These are phyloP conservation scores for Apamea sordens DNA, from an alignment of 2,888 invertebrate species.

Conservation along the genomic window DNA sequence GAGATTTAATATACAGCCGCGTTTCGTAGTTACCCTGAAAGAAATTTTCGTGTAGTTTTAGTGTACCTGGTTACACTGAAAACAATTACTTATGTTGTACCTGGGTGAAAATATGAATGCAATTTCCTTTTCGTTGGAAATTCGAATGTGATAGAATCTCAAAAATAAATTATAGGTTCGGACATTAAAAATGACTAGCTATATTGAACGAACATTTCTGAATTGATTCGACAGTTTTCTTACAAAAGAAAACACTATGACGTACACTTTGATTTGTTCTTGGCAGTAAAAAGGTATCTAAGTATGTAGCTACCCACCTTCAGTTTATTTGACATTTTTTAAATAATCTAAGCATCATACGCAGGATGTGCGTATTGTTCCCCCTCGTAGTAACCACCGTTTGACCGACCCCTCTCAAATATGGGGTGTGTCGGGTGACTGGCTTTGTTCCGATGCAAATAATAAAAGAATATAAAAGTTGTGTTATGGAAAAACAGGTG, in stretches of 20 bases:
- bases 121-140: background rate
- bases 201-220: too few relatives aligned
- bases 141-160: background rate
- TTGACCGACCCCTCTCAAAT: background rate
- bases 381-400: background rate
- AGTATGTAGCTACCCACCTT: background rate
- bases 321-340: background rate
- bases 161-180: background rate
- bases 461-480: background rate
- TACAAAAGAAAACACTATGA: background rate
- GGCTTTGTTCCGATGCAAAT: background rate
- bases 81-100: background rate
- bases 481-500: background rate
- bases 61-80: background rate
- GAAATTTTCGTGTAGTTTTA: background rate
- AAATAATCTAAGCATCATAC: background rate
- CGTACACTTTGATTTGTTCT: background rate
- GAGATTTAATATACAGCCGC: conserved; percentile 9
- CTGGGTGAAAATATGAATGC: background rate
- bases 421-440: background rate
- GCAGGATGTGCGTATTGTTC: background rate
- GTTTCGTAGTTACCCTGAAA: background rate
- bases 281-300: background rate
- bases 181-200: background rate
- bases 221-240: background rate